Conservation (phyloP, 2,113 vertebrate species). For the Pseudorhombus dupliciocellatus region DNA sequence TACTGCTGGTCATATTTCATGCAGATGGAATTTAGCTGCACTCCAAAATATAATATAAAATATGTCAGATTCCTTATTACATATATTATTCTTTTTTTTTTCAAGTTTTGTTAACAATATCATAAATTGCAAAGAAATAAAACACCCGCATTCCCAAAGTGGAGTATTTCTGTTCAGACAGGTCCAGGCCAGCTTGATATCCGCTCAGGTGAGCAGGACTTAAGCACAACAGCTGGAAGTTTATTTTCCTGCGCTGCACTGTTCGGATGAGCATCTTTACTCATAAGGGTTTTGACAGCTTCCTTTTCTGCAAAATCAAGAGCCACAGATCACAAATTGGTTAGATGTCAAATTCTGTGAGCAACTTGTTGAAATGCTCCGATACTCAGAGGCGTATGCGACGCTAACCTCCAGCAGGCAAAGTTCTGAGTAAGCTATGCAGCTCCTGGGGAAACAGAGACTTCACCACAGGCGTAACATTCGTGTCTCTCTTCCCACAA, state of each 20-base stretch:
- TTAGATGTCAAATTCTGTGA: neutral
- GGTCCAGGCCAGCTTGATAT: slow-evolving; percentile 59
- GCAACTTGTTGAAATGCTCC: neutral
- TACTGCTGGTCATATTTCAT: neutral
- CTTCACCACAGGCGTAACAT: slow-evolving; percentile 68
- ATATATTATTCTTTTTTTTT: too few relatives aligned
- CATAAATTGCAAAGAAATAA: too few relatives aligned
- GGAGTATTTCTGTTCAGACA: slow-evolving; percentile 29
- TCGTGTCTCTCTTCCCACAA: slow-evolving; percentile 70
- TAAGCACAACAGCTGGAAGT: neutral
- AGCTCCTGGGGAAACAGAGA: slow-evolving; percentile 75
- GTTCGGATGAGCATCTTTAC: slow-evolving; percentile 9
- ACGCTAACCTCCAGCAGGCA: slow-evolving; percentile 74
- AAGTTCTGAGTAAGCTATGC: slow-evolving; percentile 60
- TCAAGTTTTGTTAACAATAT: too few relatives aligned
- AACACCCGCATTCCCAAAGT: slow-evolving; percentile 5
- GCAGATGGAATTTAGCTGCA: neutral
- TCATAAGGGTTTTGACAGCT: slow-evolving; percentile 38
- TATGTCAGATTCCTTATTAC: too few relatives aligned
- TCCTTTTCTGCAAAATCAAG: slow-evolving; percentile 55
- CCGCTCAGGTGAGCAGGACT: slow-evolving; percentile 31
- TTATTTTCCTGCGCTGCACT: slow-evolving; percentile 18
- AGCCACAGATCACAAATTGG: neutral
- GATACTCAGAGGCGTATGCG: neutral
- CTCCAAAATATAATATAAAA: neutral